Percentiles rank a stretch among this genome's conserved stretches.
These are phyloP conservation scores for Pterophyllum scalare DNA, from an alignment of 2,113 vertebrate genomes.

Conservation along the genomic window DNA sequence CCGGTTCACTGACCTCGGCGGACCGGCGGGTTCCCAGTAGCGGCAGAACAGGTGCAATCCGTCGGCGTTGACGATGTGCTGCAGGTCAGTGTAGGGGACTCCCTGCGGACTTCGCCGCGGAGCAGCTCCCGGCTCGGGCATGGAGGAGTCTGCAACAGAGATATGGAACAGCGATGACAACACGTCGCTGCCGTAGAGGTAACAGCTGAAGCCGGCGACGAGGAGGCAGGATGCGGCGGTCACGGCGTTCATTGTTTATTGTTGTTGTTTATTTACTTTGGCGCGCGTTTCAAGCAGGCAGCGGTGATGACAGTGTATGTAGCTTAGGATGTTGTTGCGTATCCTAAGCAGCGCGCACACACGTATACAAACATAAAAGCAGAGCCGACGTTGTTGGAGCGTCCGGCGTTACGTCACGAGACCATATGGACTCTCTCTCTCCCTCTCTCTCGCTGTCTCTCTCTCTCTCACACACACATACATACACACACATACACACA, in stretches of 20 bases:
- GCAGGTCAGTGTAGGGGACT: slow-evolving; percentile 85
- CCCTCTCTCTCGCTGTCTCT: background rate
- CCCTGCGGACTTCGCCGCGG: slow-evolving; percentile 87
- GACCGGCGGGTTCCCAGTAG: slow-evolving; percentile 89
- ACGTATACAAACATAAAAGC: background rate
- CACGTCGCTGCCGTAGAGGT: slow-evolving; percentile 68
- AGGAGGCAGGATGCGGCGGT: slow-evolving; percentile 69
- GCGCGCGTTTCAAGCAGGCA: background rate
- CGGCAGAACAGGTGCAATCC: slow-evolving; percentile 94
- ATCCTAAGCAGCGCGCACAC: background rate
- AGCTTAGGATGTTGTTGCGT: background rate
- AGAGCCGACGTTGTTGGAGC: background rate
- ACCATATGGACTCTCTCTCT: slow-evolving; percentile 42
- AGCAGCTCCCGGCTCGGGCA: slow-evolving; percentile 88
- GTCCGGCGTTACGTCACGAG: slow-evolving; percentile 61
- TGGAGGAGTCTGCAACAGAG: slow-evolving; percentile 77
- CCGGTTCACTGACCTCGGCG: slow-evolving; percentile 86
- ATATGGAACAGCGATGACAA: slow-evolving; percentile 57
- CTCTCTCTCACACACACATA: no score
- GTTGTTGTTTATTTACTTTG: background rate
- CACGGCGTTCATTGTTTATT: slow-evolving; percentile 51
- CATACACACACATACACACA: no score
- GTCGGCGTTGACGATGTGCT: slow-evolving; percentile 91
- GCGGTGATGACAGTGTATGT: background rate
- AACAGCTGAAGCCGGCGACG: slow-evolving; percentile 69